Base-by-base conservation (phyloP, 2,888 invertebrate species). In the Micropterix aruncella region DNA sequence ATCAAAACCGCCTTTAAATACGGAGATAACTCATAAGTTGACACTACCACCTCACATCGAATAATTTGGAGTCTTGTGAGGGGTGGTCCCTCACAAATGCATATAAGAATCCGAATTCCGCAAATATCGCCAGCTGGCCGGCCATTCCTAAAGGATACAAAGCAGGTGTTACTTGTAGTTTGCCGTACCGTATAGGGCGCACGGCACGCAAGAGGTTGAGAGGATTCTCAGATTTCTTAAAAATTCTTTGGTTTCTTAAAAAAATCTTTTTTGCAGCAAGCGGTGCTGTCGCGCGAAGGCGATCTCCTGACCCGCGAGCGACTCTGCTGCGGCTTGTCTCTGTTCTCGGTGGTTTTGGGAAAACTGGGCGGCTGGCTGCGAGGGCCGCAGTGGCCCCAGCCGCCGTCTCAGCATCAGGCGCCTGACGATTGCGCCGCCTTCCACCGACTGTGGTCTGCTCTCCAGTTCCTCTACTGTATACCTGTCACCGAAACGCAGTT, bases 341-440 rank as follows among this genome's bases (percentile, higher is more conserved):
- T 97, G 58, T 99, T 97, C 69, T 92, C 95, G 61, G 91, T 94
- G 9, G 91, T 97, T 50, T 73, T 99, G 52, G 84, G 83, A 44
- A 75, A 93, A 39, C 77, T 97, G 50, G 80, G 89, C 54, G 80
- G 83, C 44, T 92, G 89, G 63, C 73, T 96, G 46, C 77, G 83
- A 50, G 89, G 92, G 60, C 85, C 90, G n/a, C 80, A 88, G 42
- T 96, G 96, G 96, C 89, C 92, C 5, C 74, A 27, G 27, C 5
- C 27, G 7, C 7, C 79, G 5, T 92, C 92, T 60, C 87, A 89
- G 18, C 79, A 83, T 42, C 96, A 95, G 63, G 91, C 94, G 46
- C 94, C 96, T 1, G 95, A 96, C 61, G 96, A 96, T 63, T 96
- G 96, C 58, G 84, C 84, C 2, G 97, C 99, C 70, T 99, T 97